Base-by-base conservation (phyloP, 92 coral and sea anemone genomes). In the Porites divaricata region DNA sequence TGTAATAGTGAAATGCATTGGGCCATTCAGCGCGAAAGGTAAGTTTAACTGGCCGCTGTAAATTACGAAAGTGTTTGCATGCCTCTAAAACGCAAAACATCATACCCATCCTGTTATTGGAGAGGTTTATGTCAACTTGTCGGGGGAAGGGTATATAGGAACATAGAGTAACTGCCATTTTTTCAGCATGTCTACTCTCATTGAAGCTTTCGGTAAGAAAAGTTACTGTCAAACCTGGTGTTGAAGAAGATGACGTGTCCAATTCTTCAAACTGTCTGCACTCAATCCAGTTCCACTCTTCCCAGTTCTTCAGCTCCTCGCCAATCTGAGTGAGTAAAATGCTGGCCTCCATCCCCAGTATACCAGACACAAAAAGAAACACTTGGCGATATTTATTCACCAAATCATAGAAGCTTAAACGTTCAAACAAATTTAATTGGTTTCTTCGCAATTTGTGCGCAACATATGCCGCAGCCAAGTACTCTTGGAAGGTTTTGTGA, bases 401-500 rank as follows among this genome's bases (percentile, higher is more conserved):
- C 57, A 70, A n/a, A 45, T 70, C 57, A 48, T 9, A 12, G 49
- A 48, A 70, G 75, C 1, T 4, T 7, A n/a, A n/a, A n/a, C n/a
- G n/a, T n/a, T n/a, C n/a, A n/a, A n/a, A n/a, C n/a, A n/a, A n/a
- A n/a, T n/a, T n/a, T n/a, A n/a, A n/a, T n/a, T n/a, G n/a, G n/a
- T n/a, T n/a, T n/a, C n/a, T n/a, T n/a, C n/a, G n/a, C n/a, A n/a
- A n/a, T n/a, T n/a, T n/a, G n/a, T n/a, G n/a, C n/a, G n/a, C n/a
- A n/a, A n/a, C n/a, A n/a, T 70, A 70, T 1, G 26, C 6, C 14
- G 75, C 75, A 48, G 75, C 75, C 12, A 70, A 15, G 57, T 70
- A 70, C 58, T 70, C 75, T 48, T 70, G 75, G 25, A 70, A 70
- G 13, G 75, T 41, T 58, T 70, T 70, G n/a, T n/a, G n/a, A n/a